A percentile compares a stretch with the other conserved stretches of the same genome.
Evolutionary conservation across 2,113 vertebrate species (phyloP).

Genomic region (Macroglossus sobrinus): DNA sequence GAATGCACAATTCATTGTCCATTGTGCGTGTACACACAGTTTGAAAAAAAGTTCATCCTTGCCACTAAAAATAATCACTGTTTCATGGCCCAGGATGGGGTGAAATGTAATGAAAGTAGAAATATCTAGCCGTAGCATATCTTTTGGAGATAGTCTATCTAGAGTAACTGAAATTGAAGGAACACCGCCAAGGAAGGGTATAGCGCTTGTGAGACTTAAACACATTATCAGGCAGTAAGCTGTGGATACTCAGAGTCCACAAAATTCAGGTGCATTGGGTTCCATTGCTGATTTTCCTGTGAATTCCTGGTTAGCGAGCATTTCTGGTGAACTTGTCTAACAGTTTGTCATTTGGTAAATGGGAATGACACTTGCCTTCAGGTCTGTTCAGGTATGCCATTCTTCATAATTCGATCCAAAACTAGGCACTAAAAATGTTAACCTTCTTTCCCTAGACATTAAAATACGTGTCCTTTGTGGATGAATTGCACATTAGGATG

Average conservation of each 20-base stretch:
- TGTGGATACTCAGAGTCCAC: not conserved
- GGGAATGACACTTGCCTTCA: not conserved
- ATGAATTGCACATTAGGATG: constrained; percentile 82
- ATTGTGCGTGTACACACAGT: not conserved
- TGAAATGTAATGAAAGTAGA: not conserved
- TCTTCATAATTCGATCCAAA: not conserved
- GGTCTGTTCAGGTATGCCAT: not conserved
- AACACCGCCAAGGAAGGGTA: not conserved
- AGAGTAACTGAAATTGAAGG: not conserved
- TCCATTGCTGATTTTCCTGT: not conserved
- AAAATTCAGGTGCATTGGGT: not conserved
- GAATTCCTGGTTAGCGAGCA: not conserved
- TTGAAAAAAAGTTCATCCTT: constrained; percentile 9
- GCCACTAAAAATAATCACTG: not conserved
- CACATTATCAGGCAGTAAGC: not conserved
- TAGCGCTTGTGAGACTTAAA: not conserved
- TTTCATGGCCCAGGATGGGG: not conserved
- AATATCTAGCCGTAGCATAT: not conserved
- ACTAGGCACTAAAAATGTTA: not conserved
- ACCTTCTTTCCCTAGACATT: constrained; percentile 57
- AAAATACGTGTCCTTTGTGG: constrained; percentile 87
- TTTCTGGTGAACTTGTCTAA: not conserved
- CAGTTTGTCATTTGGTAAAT: not conserved
- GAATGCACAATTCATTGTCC: not conserved
- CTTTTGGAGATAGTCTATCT: not conserved